Percentiles rank a stretch among this genome's conserved stretches.
phyloP scores from a whole-genome alignment of 2,888 invertebrate genomes.

The Drosophila emarginata region DNA sequence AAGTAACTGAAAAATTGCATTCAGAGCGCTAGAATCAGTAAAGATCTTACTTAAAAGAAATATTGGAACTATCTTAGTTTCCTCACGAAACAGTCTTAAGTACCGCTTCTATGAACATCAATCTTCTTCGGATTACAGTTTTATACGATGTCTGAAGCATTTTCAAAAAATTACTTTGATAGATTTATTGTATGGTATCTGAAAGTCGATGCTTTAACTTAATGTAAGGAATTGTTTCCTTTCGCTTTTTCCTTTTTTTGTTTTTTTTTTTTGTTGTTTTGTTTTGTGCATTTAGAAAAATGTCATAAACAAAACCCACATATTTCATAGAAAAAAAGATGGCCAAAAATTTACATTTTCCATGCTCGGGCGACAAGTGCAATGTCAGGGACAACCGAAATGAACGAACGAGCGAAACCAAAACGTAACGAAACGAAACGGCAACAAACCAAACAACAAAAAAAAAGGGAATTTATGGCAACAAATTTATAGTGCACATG shows the following conservation, averaged over 20 bases:
- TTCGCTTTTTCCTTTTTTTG: not conserved
- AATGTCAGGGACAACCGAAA: constrained; percentile 61
- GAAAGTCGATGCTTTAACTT: not conserved
- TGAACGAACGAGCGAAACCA: constrained; percentile 15
- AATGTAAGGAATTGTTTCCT: constrained; percentile 2
- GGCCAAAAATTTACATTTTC: constrained; percentile 13
- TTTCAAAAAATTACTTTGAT: not conserved
- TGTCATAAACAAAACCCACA: constrained; percentile 50
- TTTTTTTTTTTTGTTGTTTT: not conserved
- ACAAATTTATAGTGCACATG: constrained; percentile 66
- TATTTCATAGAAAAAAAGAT: constrained; percentile 34
- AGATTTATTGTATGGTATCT: not conserved
- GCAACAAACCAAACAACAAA: constrained; percentile 1
- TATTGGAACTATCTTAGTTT: too few relatives aligned
- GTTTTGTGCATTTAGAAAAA: constrained; percentile 24
- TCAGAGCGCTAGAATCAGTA: too few relatives aligned
- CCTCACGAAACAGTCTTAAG: too few relatives aligned
- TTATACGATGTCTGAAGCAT: too few relatives aligned
- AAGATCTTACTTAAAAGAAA: too few relatives aligned
- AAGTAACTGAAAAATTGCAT: too few relatives aligned
- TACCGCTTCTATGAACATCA: too few relatives aligned
- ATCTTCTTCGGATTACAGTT: too few relatives aligned
- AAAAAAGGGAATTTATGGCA: constrained; percentile 58
- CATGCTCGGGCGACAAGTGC: constrained; percentile 47
- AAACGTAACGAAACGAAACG: constrained; percentile 27